Base-by-base conservation (phyloP, 92 coral and sea anemone genomes). In the Actinernus sp. region DNA sequence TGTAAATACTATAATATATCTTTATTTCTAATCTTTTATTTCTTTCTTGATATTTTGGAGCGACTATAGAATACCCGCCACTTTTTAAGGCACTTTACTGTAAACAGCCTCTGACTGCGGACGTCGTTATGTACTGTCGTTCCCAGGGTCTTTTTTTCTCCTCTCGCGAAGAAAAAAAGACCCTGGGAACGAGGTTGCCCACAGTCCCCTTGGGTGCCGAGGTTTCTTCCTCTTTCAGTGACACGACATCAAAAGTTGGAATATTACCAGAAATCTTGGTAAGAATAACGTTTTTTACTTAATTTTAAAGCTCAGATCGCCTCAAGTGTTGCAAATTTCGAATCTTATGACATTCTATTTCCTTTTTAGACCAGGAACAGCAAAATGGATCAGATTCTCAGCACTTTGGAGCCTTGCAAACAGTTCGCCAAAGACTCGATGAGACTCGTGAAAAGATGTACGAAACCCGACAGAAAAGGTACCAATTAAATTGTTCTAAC, bases 401-500 rank as follows among this genome's bases (percentile, higher is more conserved):
- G 81, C 72, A 91, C 97, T 16, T 75, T 93, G 0, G 97, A 93
- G 53, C 98, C 98, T 29, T 93, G 98, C 77, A 93, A 93, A 60
- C 93, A 90, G 71, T 93, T 93, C 83, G 98, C 98, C 48, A 93
- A 93, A 63, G 98, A 93, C 70, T 93, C 98, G 6, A 78, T 93
- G 90, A 77, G 98, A 85, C 85, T 93, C 23, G 98, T 93, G 11
- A 93, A 93, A 63, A 92, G 98, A 69, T 93, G 98, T 40, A 93
- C 98, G 65, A 93, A 93, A 64, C 98, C 98, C 21, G 98, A 93
- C 33, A 87, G 98, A 79, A 93, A 93, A 90, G 98, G 98, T 92
- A 68, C 24, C 29, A 51, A 18, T 58, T 33, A 31, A 30, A n/a
- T 0, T 14, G 23, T 19, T 26, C 14, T 67, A 93, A 97, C 90